Evolutionary conservation across 1,140 invertebrate species (phyloP).

Genomic region (Myzus persicae): DNA sequence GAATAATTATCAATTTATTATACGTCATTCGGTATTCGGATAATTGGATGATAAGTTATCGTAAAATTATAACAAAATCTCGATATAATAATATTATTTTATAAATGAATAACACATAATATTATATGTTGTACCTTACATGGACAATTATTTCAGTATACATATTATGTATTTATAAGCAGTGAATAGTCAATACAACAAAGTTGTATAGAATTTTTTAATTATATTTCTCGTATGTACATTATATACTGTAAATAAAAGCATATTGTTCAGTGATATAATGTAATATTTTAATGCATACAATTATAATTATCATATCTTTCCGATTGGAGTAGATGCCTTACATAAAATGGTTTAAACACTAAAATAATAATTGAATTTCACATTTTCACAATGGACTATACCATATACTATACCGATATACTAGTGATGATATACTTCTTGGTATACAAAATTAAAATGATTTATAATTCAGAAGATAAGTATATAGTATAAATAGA

Average conservation of each 20-base stretch:
- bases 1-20: not conserved
- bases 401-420: no score
- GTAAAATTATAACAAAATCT: not conserved
- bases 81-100: not conserved
- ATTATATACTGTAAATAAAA: not conserved
- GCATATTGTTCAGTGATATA: no score
- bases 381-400: no score
- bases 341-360: not conserved
- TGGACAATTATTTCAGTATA: not conserved
- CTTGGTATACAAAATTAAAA: not conserved
- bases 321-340: no score
- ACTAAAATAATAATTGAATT: not conserved
- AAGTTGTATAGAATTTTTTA: not conserved
- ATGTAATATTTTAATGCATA: no score
- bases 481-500: no score
- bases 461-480: not conserved
- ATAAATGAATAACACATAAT: not conserved
- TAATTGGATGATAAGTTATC: not conserved
- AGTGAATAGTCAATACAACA: not conserved
- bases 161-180: not conserved
- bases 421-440: no score
- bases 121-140: not conserved
- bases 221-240: not conserved
- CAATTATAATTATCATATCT: not conserved
- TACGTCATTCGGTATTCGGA: not conserved